Base-by-base conservation (phyloP, 1,140 invertebrate species). In the Tetramorium parvispinum region DNA sequence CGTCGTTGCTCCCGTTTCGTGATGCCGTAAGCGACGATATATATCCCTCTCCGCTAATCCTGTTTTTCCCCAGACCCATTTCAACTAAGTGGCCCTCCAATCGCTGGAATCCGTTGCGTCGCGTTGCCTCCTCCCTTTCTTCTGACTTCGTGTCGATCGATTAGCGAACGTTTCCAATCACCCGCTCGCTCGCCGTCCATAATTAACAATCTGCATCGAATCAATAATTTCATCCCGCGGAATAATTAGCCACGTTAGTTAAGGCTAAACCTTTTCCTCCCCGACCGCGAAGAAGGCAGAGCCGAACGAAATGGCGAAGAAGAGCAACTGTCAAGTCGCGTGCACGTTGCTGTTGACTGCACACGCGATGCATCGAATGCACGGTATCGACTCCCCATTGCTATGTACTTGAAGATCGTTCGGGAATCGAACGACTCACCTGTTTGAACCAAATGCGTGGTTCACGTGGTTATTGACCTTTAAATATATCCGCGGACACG, bases 201-300 rank as follows among this genome's bases (percentile, higher is more conserved):
- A 92, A 92, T 92, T 91, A 92, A 92, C 87, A 87, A 89, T 90
- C 86, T 70, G 57, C 18, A 37, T 87, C 57, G 66, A 53, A 68
- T 71, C 75, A 53, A 85, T 85, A 82, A 53, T 32, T 66, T 51
- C 32, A 70, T 70, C 46, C 18, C 46, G 49, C 24, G 77, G 27
- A 32, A 46, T 57, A 53, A 27, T 75, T 61, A 51, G 73, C 24
- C 79, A 43, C 59, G 18, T 71, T 82, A 53, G 79, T 75, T 70
- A 82, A 63, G 71, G 55, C n/a, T n/a, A n/a, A n/a, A n/a, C 43
- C 71, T 24, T 21, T 8, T 6, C 21, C n/a, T 6, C 5, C 18
- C 2, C 65, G 6, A 18, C 11, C 21, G 21, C 21, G 82, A 59
- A 85, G 71, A 87, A 87, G 53, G 59, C 27, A 27, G 27, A n/a